These are phyloP conservation scores for Drosophila obscura DNA, from an alignment of 1,140 invertebrate species.

Conservation along the genomic window DNA sequence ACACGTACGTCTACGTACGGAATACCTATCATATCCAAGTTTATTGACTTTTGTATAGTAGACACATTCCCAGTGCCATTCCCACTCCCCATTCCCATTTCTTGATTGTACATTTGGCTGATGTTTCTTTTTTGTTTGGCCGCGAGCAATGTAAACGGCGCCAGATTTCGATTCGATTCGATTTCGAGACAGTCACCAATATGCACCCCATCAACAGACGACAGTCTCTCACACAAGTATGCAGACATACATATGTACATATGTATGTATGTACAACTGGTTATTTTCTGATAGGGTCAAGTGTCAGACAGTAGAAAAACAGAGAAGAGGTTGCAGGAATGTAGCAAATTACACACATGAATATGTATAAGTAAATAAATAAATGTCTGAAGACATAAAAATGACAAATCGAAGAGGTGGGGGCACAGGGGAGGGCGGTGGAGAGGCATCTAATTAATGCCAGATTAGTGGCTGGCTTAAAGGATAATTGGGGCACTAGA, in stretches of 20 bases:
- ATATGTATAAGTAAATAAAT: constrained; percentile 54
- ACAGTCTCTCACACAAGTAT: constrained; percentile 7
- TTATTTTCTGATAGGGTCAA: constrained; percentile 78
- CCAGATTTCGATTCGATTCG: constrained; percentile 60
- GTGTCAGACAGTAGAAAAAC: constrained; percentile 54
- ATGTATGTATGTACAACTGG: constrained; percentile 45
- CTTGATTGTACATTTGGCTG: constrained; percentile 63
- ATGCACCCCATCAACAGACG: constrained; percentile 27
- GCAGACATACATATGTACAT: constrained; percentile 26
- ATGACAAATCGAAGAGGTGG: constrained; percentile 4
- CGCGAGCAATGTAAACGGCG: constrained; percentile 73
- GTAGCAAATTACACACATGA: constrained; percentile 65
- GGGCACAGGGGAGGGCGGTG: too few relatives aligned
- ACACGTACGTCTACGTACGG: neutral
- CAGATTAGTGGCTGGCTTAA: too few relatives aligned
- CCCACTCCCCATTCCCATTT: neutral
- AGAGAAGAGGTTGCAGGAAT: constrained; percentile 17
- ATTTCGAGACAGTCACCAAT: constrained; percentile 71
- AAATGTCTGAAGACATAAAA: constrained; percentile 41
- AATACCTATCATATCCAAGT: constrained; percentile 61
- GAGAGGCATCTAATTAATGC: too few relatives aligned
- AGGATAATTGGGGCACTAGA: too few relatives aligned
- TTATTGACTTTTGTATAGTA: constrained; percentile 77
- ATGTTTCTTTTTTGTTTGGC: constrained; percentile 76
- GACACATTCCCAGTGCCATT: constrained; percentile 3